Evolutionary conservation across 2,888 invertebrate genomes (phyloP).

Genomic region (Nudaria mundana): DNA sequence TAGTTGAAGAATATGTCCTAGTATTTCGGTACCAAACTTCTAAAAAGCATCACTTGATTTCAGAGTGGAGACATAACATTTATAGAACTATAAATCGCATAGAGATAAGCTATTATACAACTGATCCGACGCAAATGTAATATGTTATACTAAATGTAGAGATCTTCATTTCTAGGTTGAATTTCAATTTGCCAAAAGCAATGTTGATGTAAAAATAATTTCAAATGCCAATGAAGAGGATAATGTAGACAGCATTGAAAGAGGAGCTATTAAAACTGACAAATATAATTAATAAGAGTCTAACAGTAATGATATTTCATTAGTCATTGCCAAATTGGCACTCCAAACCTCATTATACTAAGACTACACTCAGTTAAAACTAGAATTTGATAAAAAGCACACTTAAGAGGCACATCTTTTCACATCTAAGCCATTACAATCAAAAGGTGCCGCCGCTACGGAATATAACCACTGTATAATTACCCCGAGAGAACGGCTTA

Average conservation of each 20-base stretch:
- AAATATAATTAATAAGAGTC: conserved; percentile 8
- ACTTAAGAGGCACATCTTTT: conserved; percentile 13
- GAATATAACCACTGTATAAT: conserved; percentile 29
- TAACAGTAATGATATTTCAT: conserved; percentile 11
- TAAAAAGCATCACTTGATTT: too few species aligned
- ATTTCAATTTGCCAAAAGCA: background rate
- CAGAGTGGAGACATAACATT: too few species aligned
- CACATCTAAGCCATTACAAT: conserved; percentile 24
- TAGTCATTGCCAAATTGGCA: conserved; percentile 10
- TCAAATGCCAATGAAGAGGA: background rate
- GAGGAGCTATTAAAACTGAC: conserved; percentile 3
- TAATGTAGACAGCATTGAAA: background rate
- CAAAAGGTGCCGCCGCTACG: conserved; percentile 26
- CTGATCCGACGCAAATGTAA: too few species aligned
- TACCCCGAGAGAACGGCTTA: conserved; percentile 19
- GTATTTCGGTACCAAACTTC: too few species aligned
- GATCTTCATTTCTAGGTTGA: too few species aligned
- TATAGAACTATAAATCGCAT: too few species aligned
- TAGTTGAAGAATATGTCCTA: too few species aligned
- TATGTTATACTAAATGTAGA: too few species aligned
- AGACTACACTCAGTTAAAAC: conserved; percentile 2
- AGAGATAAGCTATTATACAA: too few species aligned
- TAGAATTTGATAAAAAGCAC: conserved; percentile 10
- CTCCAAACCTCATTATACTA: conserved; percentile 5
- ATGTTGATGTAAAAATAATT: background rate